Conservation (phyloP, 2,888 invertebrate genomes). For the Dolomedes plantarius region DNA sequence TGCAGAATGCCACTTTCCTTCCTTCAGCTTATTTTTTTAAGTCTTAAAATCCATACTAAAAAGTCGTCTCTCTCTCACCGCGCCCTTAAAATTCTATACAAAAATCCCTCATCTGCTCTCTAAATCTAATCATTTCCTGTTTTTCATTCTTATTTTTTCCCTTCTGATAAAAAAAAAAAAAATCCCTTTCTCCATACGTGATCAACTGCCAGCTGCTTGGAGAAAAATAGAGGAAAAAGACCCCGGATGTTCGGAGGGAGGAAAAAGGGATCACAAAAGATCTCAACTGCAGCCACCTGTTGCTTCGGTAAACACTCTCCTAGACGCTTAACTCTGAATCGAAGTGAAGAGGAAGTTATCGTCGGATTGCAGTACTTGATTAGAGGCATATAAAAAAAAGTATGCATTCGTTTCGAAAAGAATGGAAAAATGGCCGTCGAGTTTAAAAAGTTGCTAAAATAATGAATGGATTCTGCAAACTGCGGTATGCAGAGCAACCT, state of each 20-base stretch:
- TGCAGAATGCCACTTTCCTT: neutral
- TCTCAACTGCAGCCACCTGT: conserved; percentile 44
- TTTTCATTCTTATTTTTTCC: neutral
- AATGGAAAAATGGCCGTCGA: too few relatives aligned
- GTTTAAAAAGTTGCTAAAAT: too few relatives aligned
- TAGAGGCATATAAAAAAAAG: neutral
- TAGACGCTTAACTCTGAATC: neutral
- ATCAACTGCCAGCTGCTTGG: conserved; percentile 45
- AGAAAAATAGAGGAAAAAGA: conserved; percentile 29
- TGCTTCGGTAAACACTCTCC: conserved; percentile 41
- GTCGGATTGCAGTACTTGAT: neutral
- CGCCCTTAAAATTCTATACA: conserved; percentile 9
- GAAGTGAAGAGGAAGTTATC: conserved; percentile 13
- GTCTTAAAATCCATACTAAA: neutral
- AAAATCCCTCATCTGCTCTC: conserved; percentile 2
- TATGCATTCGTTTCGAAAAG: too few relatives aligned
- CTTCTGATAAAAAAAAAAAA: neutral
- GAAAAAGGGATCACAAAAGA: conserved; percentile 19
- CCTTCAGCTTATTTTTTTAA: neutral
- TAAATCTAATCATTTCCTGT: conserved; percentile 55
- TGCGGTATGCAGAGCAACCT: too few relatives aligned
- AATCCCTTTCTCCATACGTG: conserved; percentile 25
- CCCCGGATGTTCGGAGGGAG: conserved; percentile 31
- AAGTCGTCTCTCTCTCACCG: too few relatives aligned
- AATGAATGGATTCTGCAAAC: too few relatives aligned